A percentile compares a stretch with the other conserved stretches of the same genome.
Evolutionary conservation across 1,140 invertebrate genomes (phyloP).

Genomic region (Nebria ingens): DNA sequence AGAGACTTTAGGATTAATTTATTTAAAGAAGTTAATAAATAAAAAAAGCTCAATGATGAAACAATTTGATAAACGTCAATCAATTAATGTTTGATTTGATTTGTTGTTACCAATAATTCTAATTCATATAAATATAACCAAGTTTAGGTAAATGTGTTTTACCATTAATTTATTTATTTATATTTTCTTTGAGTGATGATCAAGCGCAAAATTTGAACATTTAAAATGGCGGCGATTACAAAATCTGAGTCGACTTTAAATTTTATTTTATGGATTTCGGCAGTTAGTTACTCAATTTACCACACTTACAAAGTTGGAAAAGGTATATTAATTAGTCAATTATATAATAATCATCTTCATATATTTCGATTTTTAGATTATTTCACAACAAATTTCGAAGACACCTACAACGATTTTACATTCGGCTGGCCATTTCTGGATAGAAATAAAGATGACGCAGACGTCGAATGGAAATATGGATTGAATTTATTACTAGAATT

Average conservation of each 20-base stretch:
- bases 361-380: constrained; percentile 1
- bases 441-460: constrained; percentile 38
- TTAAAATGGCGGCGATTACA: too few relatives aligned
- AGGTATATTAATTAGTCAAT: constrained; percentile 15
- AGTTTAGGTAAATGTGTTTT: too few relatives aligned
- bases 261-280: constrained; percentile 19
- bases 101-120: too few relatives aligned
- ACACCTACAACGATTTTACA: constrained; percentile 26
- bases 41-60: too few relatives aligned
- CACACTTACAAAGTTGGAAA: constrained; percentile 5
- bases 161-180: too few relatives aligned
- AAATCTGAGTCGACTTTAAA: background rate
- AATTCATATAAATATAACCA: too few relatives aligned
- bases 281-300: constrained; percentile 21
- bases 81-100: too few relatives aligned
- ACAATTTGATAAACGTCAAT: too few relatives aligned
- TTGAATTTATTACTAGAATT: constrained; percentile 33
- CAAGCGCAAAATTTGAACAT: too few relatives aligned
- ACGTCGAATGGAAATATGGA: constrained; percentile 44
- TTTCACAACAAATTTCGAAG: constrained; percentile 19
- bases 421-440: constrained; percentile 37
- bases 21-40: too few relatives aligned
- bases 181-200: too few relatives aligned
- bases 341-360: background rate
- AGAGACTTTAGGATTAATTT: too few relatives aligned